A percentile compares a stretch with the other conserved stretches of the same genome.
phyloP scores from a whole-genome alignment of 1,140 invertebrate species.

The Bradysia coprophila region DNA sequence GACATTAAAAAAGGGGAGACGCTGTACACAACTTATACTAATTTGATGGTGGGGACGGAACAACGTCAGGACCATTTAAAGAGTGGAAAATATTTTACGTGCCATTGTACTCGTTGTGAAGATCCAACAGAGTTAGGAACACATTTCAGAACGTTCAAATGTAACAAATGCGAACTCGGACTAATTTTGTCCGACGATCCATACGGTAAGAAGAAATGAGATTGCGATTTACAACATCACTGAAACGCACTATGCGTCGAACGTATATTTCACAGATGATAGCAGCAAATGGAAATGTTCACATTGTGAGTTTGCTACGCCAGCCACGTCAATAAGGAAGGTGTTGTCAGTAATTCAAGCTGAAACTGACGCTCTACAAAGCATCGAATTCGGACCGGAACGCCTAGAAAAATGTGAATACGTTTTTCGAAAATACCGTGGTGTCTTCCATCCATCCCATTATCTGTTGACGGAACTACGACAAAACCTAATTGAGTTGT shows the following conservation, averaged over 20 bases:
- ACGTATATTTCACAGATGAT: constrained; percentile 23
- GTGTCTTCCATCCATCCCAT: constrained; percentile 51
- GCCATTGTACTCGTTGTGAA: constrained; percentile 46
- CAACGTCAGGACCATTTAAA: constrained; percentile 45
- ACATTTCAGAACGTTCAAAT: constrained; percentile 55
- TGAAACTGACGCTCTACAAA: constrained; percentile 18
- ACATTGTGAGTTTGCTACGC: constrained; percentile 42
- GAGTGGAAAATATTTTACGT: constrained; percentile 59
- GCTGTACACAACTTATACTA: constrained; percentile 54
- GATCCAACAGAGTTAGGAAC: constrained; percentile 60
- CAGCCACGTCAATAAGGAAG: constrained; percentile 32
- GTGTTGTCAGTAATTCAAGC: constrained; percentile 25
- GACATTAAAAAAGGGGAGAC: constrained; percentile 39
- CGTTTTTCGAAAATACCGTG: constrained; percentile 36
- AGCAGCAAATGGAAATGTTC: constrained; percentile 51
- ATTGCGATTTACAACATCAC: neutral
- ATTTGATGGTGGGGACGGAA: constrained; percentile 55
- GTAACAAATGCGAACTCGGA: constrained; percentile 33
- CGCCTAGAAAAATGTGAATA: constrained; percentile 23
- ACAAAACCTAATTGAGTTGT: constrained; percentile 50
- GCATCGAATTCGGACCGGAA: constrained; percentile 6
- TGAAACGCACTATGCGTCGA: neutral
- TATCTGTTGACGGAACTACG: constrained; percentile 39
- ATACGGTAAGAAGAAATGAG: constrained; percentile 23
- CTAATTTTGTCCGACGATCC: constrained; percentile 35